Evolutionary conservation across 2,113 vertebrate species (phyloP).

Genomic region (Bubalus kerabau): DNA sequence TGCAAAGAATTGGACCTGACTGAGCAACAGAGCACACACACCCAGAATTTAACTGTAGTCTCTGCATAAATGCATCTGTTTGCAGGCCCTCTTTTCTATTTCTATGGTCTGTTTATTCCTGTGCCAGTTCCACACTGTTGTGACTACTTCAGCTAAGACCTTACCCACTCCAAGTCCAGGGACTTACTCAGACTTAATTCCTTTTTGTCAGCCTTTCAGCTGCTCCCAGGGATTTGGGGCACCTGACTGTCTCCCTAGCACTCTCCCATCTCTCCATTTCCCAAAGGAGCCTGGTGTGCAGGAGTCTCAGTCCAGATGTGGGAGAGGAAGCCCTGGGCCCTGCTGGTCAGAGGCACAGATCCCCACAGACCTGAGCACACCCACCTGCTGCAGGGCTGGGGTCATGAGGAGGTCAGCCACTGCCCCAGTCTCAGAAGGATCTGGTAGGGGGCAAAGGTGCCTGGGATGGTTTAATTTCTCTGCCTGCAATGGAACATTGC

Average conservation of each 20-base stretch:
- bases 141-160: not conserved
- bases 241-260: rapidly evolving
- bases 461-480: not conserved
- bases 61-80: rapidly evolving
- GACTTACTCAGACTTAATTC: not conserved
- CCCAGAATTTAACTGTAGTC: not conserved
- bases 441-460: not conserved
- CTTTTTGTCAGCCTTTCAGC: not conserved
- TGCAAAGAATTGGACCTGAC: not conserved
- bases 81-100: not conserved
- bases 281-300: not conserved
- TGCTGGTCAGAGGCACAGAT: not conserved
- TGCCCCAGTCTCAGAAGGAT: not conserved
- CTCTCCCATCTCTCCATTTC: not conserved
- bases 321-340: not conserved
- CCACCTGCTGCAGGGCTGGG: not conserved
- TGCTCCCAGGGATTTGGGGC: not conserved
- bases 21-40: not conserved
- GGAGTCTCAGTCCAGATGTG: not conserved
- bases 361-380: rapidly evolving
- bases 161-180: not conserved
- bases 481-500: not conserved
- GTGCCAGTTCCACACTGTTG: rapidly evolving
- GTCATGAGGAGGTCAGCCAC: not conserved
- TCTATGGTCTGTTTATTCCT: not conserved